phyloP scores from a whole-genome alignment of 2,888 invertebrate genomes.

The Ornithoptera priamus region DNA sequence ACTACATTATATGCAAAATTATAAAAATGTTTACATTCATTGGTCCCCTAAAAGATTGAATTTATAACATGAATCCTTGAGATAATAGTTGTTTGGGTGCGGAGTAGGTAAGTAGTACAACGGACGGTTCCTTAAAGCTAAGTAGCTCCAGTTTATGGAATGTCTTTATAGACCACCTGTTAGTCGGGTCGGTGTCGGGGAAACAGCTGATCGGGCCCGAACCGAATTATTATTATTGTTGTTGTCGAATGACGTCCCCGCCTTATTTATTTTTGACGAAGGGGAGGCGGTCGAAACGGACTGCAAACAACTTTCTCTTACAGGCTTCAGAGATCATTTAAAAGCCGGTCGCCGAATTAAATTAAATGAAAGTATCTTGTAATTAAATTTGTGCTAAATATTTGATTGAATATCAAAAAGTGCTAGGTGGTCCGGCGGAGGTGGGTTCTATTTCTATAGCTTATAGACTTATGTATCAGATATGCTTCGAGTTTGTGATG shows the following conservation, averaged over 20 bases:
- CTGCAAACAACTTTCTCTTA: conserved; percentile 58
- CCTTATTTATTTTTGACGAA: conserved; percentile 73
- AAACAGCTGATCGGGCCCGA: conserved; percentile 77
- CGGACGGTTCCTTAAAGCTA: conserved; percentile 73
- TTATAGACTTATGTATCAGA: too few species aligned
- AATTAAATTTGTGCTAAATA: too few species aligned
- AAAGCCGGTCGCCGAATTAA: conserved; percentile 38
- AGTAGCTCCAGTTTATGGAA: conserved; percentile 77
- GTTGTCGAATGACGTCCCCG: conserved; percentile 66
- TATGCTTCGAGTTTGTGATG: too few species aligned
- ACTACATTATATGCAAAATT: neutral
- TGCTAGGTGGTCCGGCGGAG: too few species aligned
- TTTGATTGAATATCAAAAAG: too few species aligned
- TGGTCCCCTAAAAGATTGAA: neutral
- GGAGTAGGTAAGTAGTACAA: conserved; percentile 59
- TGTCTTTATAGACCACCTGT: conserved; percentile 81
- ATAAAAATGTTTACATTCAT: neutral
- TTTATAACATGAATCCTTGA: neutral
- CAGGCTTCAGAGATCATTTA: conserved; percentile 55
- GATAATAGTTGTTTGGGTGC: conserved; percentile 29
- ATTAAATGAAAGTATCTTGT: neutral
- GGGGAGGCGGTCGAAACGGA: conserved; percentile 49
- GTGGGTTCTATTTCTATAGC: too few species aligned
- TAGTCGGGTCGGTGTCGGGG: conserved; percentile 76
- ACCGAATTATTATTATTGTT: conserved; percentile 76